Base-by-base conservation (phyloP, 2,888 invertebrate genomes). In the Macrosoma leucophasiata region DNA sequence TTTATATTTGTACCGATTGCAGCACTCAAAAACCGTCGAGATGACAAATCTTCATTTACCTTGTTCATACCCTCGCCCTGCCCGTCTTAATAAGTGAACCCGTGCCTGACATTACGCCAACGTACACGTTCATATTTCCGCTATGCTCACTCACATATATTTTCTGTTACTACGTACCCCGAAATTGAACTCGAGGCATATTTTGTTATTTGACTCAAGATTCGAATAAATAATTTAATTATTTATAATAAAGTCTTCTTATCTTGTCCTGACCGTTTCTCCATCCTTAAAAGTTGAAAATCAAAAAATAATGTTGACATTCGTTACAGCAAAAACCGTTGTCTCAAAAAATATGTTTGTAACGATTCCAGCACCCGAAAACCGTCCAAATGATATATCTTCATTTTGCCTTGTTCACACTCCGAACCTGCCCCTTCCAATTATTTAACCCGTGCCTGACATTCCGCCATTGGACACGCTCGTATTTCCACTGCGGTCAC, bases 1-100 rank as follows among this genome's bases (percentile, higher is more conserved):
- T 7, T 5, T 17, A 5, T 17, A 4, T n/a, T n/a, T n/a, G n/a
- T n/a, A n/a, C n/a, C n/a, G n/a, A n/a, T n/a, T n/a, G n/a, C 39
- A 29, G 42, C 39, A 46, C 56, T 63, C 62, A 48, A 55, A 69
- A 65, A 70, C 67, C 64, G 60, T 57, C 53, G 55, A 54, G 64
- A 76, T 79, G 72, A 79, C 79, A 79, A 79, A 79, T 79, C 79
- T 79, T 79, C 77, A 79, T 79, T 79, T 78, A 72, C 72, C 70
- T 63, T 71, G 74, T 76, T 71, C 75, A 71, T 75, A 73, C 76
- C 71, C 71, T 73, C 75, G 68, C 70, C 70, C 73, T 69, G 60
- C 72, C 69, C 67, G 60, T 67, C 66, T 75, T 75, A 77, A 78
- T 78, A 77, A 78, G 75, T 70, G 69, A 68, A 68, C 69, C 68